A percentile compares a stretch with the other conserved stretches of the same genome.
Conservation (phyloP, 2,797 vertebrate genomes). For the Gymnodraco acuticeps region DNA sequence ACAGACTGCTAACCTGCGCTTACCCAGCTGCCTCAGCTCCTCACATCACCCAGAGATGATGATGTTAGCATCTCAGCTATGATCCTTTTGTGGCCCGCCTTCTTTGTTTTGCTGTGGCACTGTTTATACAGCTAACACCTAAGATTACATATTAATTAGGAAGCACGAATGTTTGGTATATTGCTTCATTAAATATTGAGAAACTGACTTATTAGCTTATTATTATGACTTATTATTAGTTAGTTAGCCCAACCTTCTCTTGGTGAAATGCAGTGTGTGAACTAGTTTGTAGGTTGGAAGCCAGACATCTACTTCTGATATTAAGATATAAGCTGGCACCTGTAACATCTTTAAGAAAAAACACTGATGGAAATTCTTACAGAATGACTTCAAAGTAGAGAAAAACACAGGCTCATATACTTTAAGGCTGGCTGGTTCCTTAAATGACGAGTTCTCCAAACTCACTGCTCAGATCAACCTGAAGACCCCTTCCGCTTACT, state of each 20-base stretch:
- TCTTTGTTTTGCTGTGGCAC: background rate
- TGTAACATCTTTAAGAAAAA: background rate
- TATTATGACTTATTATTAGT: no score
- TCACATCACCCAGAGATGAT: slow-evolving; percentile 11
- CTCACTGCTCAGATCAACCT: background rate
- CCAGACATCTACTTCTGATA: slow-evolving; percentile 15
- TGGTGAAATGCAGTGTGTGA: slow-evolving; percentile 22
- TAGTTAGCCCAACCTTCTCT: background rate
- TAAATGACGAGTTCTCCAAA: background rate
- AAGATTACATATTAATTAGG: background rate
- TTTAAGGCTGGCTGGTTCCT: background rate
- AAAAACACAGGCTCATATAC: background rate
- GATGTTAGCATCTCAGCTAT: background rate
- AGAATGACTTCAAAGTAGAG: background rate
- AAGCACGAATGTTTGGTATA: background rate
- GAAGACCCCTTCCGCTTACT: background rate
- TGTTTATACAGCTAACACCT: background rate
- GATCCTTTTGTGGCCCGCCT: background rate
- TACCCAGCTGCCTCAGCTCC: background rate
- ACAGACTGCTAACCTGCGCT: slow-evolving; percentile 33
- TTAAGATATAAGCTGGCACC: slow-evolving; percentile 14
- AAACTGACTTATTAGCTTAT: background rate
- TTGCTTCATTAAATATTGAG: background rate
- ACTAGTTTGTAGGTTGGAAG: slow-evolving; percentile 4
- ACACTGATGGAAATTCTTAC: background rate